Evolutionary conservation across 1,140 invertebrate species (phyloP).

Genomic region (Proales similis): DNA sequence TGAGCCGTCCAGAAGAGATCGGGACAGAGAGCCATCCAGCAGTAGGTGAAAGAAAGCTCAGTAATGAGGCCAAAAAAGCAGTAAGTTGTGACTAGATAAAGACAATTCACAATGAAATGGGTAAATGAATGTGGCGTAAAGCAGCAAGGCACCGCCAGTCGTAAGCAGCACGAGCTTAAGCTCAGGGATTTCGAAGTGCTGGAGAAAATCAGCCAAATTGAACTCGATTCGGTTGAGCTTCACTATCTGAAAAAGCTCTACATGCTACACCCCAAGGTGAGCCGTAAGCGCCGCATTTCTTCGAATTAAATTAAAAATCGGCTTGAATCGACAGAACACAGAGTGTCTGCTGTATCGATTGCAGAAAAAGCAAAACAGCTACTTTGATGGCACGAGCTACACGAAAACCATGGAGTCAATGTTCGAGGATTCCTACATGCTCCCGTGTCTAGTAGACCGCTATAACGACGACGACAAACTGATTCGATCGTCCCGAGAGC

Average conservation of each 20-base stretch:
- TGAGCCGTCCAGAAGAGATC: too few species aligned
- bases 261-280: slow-evolving; percentile 36
- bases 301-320: slow-evolving; percentile 9
- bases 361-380: slow-evolving; percentile 34
- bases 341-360: slow-evolving; percentile 27
- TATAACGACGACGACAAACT: slow-evolving; percentile 9
- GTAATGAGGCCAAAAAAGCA: too few species aligned
- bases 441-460: slow-evolving; percentile 14
- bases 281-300: not conserved
- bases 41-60: too few species aligned
- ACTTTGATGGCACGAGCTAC: slow-evolving; percentile 36
- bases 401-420: slow-evolving; percentile 34
- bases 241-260: slow-evolving; percentile 37
- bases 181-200: slow-evolving; percentile 31
- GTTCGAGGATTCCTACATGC: slow-evolving; percentile 21
- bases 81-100: too few species aligned
- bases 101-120: too few species aligned
- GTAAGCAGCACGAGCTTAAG: slow-evolving; percentile 24
- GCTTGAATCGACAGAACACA: slow-evolving; percentile 3
- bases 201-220: slow-evolving; percentile 27
- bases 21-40: too few species aligned
- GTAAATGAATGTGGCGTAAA: too few species aligned
- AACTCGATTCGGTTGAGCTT: slow-evolving; percentile 23
- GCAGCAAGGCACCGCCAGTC: too few species aligned
- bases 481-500: not conserved